Evolutionary conservation across 2,797 vertebrate species (phyloP), one percentile per base, ranked within the genome.

Genomic region (Coregonus suidteri): DNA sequence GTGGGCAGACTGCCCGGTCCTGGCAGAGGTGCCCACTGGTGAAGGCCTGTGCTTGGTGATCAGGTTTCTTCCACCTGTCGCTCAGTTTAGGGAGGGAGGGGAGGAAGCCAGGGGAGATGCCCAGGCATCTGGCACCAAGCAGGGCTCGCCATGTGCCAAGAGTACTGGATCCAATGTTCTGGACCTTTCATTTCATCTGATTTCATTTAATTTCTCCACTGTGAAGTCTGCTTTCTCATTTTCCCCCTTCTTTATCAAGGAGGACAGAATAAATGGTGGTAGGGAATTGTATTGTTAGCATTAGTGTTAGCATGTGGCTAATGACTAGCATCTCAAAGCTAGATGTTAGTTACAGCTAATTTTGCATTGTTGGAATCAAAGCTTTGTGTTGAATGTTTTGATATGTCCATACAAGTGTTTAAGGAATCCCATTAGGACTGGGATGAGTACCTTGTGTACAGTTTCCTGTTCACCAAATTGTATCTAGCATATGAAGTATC

Each of bases 21-120:
- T 85, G 86, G 88, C 73, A 81, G 80, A 80, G 87, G 81, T 74
- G 81, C 81, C 88, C 82, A 82, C 81, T 76, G 82, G 85, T 86
- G 86, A 91, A 92, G 91, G 85, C 82, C 84, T 75, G 75, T 73
- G 76, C 84, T 64, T 64, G 20, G 59, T 85, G 93, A 94, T 95
- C 93, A 64, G 87, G 90, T 95, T 94, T 94, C 94, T 92, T 86
- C 93, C 94, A 95, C 93, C 94, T 94, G 94, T 94, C 92, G 91
- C 88, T 89, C 85, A 91, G 89, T 85, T 94, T 91, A 91, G 84
- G 47, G 85, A 83, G 86, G 89, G 79, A 84, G 82, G 85, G 81
- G 53, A 73, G 25, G 69, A 84, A 84, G 88, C 77, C 83, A 79
- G 59, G 72, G 83, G 82, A 87, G 86, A 89, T 91, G 88, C 85